phyloP scores from a whole-genome alignment of 2,888 invertebrate species.

The Leptura quadrifasciata region DNA sequence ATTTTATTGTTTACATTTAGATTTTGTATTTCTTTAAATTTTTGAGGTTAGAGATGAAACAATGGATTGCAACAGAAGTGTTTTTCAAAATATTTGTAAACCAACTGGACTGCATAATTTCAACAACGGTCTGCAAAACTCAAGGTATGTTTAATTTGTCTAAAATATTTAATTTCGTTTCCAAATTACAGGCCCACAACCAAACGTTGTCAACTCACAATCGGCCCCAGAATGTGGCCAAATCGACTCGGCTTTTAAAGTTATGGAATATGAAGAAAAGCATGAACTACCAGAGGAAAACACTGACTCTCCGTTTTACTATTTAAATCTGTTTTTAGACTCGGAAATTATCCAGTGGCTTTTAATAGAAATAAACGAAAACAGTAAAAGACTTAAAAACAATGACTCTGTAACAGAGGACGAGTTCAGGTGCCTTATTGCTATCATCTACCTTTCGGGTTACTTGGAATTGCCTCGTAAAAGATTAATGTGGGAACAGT shows the following conservation, averaged over 20 bases:
- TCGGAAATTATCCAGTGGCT: neutral
- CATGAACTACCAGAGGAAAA: neutral
- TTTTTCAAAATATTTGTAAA: neutral
- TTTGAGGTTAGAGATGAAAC: neutral
- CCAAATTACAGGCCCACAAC: neutral
- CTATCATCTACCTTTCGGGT: neutral
- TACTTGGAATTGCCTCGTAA: neutral
- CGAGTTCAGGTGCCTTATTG: neutral
- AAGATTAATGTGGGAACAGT: neutral
- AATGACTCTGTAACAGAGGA: neutral
- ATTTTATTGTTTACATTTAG: neutral
- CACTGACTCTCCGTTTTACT: neutral
- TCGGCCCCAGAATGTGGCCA: neutral
- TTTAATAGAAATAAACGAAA: conserved; percentile 1
- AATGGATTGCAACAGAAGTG: neutral
- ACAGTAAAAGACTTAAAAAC: neutral
- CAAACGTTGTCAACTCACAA: neutral
- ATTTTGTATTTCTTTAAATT: neutral
- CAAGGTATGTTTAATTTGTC: neutral
- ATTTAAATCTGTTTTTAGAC: conserved; percentile 7
- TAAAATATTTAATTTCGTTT: neutral
- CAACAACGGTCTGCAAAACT: neutral
- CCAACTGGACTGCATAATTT: neutral
- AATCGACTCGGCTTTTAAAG: neutral
- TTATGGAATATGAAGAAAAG: neutral